phyloP scores from a whole-genome alignment of 2,888 invertebrate species.

The Selenia dentaria region DNA sequence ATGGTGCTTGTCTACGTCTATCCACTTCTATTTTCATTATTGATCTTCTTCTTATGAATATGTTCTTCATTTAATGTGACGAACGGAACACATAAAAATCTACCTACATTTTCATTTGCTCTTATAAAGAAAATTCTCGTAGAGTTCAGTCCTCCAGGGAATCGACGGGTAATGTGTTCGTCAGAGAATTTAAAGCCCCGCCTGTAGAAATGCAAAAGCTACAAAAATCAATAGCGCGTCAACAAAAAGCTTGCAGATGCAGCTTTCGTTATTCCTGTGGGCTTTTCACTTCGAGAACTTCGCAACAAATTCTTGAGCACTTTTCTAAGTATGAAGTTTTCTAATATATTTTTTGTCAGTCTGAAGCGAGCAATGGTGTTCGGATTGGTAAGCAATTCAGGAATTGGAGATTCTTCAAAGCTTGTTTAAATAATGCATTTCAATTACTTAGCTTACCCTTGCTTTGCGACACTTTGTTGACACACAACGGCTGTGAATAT shows the following conservation, averaged over 20 bases:
- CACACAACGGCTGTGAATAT: too few species aligned
- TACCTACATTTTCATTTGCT: not conserved
- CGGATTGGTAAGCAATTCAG: slow-evolving; percentile 36
- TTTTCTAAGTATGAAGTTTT: slow-evolving; percentile 54
- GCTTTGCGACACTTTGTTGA: slow-evolving; percentile 18
- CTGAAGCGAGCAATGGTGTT: slow-evolving; percentile 35
- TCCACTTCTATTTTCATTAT: too few species aligned
- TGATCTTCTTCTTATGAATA: too few species aligned
- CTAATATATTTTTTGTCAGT: slow-evolving; percentile 34
- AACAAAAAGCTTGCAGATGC: slow-evolving; percentile 47
- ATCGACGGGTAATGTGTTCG: slow-evolving; percentile 28
- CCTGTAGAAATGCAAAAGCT: slow-evolving; percentile 30
- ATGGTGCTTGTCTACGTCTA: too few species aligned
- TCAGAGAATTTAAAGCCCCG: slow-evolving; percentile 27
- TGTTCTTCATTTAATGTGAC: slow-evolving; percentile 7
- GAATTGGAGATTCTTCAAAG: slow-evolving; percentile 38
- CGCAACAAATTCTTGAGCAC: slow-evolving; percentile 54
- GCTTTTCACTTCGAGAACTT: slow-evolving; percentile 59
- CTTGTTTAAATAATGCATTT: slow-evolving; percentile 55
- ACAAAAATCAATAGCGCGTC: slow-evolving; percentile 42
- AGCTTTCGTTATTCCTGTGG: slow-evolving; percentile 55
- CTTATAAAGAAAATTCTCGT: not conserved
- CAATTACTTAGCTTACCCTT: slow-evolving; percentile 47
- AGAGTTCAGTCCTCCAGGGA: not conserved
- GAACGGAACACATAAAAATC: not conserved